phyloP scores from a whole-genome alignment of 2,888 invertebrate species.

The Stenoptilia bipunctidactyla region DNA sequence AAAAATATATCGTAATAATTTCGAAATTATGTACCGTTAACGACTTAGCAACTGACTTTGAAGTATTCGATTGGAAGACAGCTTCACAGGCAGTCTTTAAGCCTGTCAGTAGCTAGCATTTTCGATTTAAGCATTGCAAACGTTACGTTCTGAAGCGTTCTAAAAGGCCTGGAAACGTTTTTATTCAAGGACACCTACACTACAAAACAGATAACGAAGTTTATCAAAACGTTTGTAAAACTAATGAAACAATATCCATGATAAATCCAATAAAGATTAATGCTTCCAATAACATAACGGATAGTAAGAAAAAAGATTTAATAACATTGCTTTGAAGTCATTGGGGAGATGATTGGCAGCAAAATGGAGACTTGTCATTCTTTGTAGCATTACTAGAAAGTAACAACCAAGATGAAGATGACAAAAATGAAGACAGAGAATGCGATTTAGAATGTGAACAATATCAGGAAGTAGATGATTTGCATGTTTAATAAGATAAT shows the following conservation, averaged over 20 bases:
- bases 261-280: constrained; percentile 3
- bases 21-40: constrained; percentile 12
- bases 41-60: constrained; percentile 8
- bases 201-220: constrained; percentile 16
- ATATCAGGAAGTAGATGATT: constrained; percentile 8
- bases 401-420: constrained; percentile 5
- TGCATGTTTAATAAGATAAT: constrained; percentile 8
- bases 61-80: constrained; percentile 18
- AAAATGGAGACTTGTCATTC: constrained; percentile 8
- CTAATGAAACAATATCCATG: not conserved
- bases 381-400: not conserved
- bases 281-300: constrained; percentile 6
- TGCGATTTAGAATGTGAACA: constrained; percentile 6
- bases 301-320: constrained; percentile 10
- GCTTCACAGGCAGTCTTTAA: constrained; percentile 14
- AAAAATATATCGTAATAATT: not conserved
- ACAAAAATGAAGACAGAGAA: constrained; percentile 7
- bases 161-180: constrained; percentile 16
- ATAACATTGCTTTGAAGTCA: constrained; percentile 11
- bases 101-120: no score
- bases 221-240: not conserved
- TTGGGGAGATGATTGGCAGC: constrained; percentile 11
- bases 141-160: constrained; percentile 16
- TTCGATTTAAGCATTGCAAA: constrained; percentile 16
- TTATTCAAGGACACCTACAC: constrained; percentile 17